Conservation (phyloP, 2,113 vertebrate genomes). For the Carettochelys insculpta region DNA sequence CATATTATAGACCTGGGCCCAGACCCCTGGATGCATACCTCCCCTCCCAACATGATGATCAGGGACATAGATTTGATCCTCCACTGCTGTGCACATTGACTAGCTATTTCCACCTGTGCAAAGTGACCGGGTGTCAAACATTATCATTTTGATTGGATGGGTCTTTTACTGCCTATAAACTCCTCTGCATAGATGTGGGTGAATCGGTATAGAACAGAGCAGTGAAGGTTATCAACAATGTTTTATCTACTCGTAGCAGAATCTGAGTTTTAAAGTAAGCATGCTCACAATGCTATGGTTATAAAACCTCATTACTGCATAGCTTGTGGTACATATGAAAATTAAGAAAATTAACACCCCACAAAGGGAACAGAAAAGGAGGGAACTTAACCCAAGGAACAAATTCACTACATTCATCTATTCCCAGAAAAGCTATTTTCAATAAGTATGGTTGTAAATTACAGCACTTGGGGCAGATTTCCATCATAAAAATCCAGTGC, state of each 20-base stretch:
- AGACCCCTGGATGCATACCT: too few relatives aligned
- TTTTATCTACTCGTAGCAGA: neutral
- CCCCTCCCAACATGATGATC: neutral
- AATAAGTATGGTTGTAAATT: neutral
- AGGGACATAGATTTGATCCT: neutral
- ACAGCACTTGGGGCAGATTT: neutral
- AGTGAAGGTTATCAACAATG: neutral
- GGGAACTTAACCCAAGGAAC: neutral
- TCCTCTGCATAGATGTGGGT: neutral
- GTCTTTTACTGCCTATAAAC: neutral
- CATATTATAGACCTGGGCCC: neutral
- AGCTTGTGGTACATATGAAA: neutral
- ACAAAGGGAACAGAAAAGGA: neutral
- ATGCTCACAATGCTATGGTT: neutral
- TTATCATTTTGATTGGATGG: neutral
- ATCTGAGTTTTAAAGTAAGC: neutral
- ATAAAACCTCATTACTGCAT: neutral
- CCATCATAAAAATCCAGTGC: neutral
- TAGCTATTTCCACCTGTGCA: neutral
- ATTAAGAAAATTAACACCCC: neutral
- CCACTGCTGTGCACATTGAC: neutral
- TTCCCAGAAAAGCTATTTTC: neutral
- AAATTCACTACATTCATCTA: neutral
- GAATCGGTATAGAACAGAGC: neutral
- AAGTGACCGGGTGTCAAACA: neutral